Percentiles rank a stretch among this genome's conserved stretches.
phyloP scores from a whole-genome alignment of 2,888 invertebrate genomes.

The Parelbella ahira region DNA sequence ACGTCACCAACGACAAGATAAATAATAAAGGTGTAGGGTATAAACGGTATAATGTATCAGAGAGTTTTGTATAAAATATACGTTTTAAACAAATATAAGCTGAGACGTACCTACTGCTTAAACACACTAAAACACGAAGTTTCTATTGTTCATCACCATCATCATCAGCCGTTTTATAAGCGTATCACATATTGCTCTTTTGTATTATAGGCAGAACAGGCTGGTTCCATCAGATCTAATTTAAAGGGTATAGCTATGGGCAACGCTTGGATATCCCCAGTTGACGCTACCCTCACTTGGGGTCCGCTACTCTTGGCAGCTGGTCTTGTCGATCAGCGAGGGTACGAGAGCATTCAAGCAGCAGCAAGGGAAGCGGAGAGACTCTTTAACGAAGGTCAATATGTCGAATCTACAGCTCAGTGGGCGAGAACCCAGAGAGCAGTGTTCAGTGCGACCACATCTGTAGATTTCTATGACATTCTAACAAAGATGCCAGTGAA shows the following conservation, averaged over 20 bases:
- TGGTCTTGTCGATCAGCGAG: conserved; percentile 85
- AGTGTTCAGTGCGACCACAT: conserved; percentile 81
- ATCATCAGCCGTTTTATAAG: no score
- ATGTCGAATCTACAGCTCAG: conserved; percentile 79
- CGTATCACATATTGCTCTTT: neutral
- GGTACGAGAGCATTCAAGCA: conserved; percentile 80
- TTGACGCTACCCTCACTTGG: conserved; percentile 92
- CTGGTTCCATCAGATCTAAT: conserved; percentile 83
- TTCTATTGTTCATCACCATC: no score
- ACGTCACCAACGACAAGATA: no score
- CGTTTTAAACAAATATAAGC: no score
- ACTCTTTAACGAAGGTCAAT: conserved; percentile 80
- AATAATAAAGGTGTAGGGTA: no score
- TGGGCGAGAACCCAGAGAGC: conserved; percentile 84
- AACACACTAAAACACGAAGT: no score
- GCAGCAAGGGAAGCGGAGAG: conserved; percentile 79
- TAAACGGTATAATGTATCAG: no score
- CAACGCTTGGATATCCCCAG: conserved; percentile 94
- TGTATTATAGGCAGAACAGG: conserved; percentile 79
- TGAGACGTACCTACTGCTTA: no score
- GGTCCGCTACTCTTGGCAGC: conserved; percentile 87
- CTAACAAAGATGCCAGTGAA: conserved; percentile 67
- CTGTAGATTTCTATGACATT: conserved; percentile 92
- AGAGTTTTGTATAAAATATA: no score
- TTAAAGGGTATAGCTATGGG: conserved; percentile 90